A percentile compares a stretch with the other conserved stretches of the same genome.
These are phyloP conservation scores for Pomatostomus ruficeps DNA, from an alignment of 2,113 vertebrate species.

Conservation along the genomic window DNA sequence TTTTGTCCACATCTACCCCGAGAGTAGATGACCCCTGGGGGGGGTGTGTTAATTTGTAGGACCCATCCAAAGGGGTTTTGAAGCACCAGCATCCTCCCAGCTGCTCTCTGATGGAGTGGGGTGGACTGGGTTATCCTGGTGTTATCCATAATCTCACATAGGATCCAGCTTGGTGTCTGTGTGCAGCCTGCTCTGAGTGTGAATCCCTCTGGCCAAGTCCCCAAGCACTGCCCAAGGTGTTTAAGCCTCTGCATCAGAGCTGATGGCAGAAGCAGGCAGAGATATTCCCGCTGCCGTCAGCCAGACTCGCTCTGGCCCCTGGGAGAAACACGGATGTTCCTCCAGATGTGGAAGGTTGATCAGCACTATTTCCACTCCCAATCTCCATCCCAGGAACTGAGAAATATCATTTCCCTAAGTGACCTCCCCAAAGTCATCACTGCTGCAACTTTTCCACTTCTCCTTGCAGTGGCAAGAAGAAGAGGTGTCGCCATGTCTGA, in stretches of 20 bases:
- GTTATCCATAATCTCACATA: background rate
- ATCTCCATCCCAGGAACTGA: background rate
- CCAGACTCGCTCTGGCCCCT: background rate
- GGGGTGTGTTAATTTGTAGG: background rate
- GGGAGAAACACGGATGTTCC: background rate
- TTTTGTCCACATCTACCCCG: background rate
- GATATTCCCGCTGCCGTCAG: background rate
- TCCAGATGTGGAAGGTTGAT: background rate
- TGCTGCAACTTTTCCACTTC: background rate
- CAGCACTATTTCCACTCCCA: background rate
- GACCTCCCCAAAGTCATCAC: background rate
- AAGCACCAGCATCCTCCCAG: background rate
- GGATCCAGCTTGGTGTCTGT: background rate
- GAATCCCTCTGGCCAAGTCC: background rate
- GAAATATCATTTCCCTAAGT: background rate
- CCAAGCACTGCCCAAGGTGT: accelerated
- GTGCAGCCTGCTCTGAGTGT: background rate
- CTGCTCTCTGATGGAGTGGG: background rate
- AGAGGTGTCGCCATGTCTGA: background rate
- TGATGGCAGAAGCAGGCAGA: background rate
- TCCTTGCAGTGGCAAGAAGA: background rate
- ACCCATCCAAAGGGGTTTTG: background rate
- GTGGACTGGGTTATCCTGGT: background rate
- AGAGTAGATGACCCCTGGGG: background rate
- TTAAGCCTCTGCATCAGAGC: background rate